Base-by-base conservation (phyloP, 64 coral and sea anemone genomes). In the Catalaphyllia jardinei region DNA sequence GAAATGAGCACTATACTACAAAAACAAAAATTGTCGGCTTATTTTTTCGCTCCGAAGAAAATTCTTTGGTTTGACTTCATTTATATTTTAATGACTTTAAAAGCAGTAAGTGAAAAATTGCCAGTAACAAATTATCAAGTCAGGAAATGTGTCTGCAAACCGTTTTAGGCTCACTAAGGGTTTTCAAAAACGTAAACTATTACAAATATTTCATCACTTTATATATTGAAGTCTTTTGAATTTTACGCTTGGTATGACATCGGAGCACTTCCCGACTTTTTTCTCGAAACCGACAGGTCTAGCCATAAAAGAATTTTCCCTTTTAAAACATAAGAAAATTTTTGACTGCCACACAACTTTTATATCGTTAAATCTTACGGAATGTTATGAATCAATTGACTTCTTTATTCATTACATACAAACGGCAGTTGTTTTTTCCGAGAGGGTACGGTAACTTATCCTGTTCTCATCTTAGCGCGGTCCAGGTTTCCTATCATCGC, bases 101-200 rank as follows among this genome's bases (percentile, higher is more conserved):
- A 79, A 57, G 1, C 54, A 54, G 13, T 13, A 2, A 57, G 7
- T 42, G 73, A 75, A n/a, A 49, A 76, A 50, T 49, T 49, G 18
- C 20, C 31, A 76, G 18, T 60, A 7, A 60, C 79, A 81, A 61
- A 27, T 15, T 17, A 31, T 10, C 6, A 81, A 20, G 31, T 62
- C 60, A 82, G 79, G 28, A 82, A 80, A 27, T 61, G 3, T 11
- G 51, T 3, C 9, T 54, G 20, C 46, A 11, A 78, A 78, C 17
- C 19, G 10, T 49, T 22, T 78, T 17, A 22, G 1, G 20, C 30
- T 38, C 5, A 2, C 19, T 50, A 14, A 28, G 46, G 15, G 39
- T n/a, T 78, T 55, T 55, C 5, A 78, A 80, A 80, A 80, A 31
- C 60, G 27, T 61, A 16, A 62, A 80, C 25, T 18, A 80, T 80